Evolutionary conservation across 2,888 invertebrate genomes (phyloP).

Genomic region (Polydrusus cervinus): DNA sequence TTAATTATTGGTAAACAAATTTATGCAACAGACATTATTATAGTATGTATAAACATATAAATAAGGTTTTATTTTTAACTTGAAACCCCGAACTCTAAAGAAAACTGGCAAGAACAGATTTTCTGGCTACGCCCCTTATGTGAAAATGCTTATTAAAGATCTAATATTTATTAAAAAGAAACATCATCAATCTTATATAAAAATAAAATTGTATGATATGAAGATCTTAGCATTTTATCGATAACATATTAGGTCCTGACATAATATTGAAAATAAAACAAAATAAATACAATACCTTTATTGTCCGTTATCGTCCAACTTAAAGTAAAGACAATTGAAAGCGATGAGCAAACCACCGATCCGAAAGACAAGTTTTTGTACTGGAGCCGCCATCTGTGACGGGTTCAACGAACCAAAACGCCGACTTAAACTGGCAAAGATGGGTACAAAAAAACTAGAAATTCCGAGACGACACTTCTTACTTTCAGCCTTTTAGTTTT

Average conservation of each 20-base stretch:
- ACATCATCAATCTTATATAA: no score
- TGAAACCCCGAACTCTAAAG: no score
- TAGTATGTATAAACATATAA: no score
- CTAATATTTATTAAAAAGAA: no score
- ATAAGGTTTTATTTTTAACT: no score
- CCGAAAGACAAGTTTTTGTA: constrained; percentile 61
- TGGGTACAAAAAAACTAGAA: constrained; percentile 48
- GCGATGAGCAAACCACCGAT: constrained; percentile 33
- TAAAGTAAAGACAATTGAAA: constrained; percentile 17
- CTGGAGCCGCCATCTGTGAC: constrained; percentile 61
- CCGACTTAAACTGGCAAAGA: constrained; percentile 8
- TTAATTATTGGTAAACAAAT: no score
- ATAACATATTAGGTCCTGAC: neutral
- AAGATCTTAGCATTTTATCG: constrained; percentile 5
- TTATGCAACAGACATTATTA: no score
- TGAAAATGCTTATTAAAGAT: no score
- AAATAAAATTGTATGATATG: no score
- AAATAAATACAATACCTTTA: neutral
- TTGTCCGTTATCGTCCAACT: neutral
- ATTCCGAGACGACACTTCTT: constrained; percentile 44
- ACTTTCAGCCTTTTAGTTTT: constrained; percentile 26
- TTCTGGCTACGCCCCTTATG: no score
- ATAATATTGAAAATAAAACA: neutral
- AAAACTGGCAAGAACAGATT: no score
- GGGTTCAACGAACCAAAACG: constrained; percentile 60